These are phyloP conservation scores for Corythoichthys intestinalis DNA, from an alignment of 2,113 vertebrate genomes.

Conservation along the genomic window DNA sequence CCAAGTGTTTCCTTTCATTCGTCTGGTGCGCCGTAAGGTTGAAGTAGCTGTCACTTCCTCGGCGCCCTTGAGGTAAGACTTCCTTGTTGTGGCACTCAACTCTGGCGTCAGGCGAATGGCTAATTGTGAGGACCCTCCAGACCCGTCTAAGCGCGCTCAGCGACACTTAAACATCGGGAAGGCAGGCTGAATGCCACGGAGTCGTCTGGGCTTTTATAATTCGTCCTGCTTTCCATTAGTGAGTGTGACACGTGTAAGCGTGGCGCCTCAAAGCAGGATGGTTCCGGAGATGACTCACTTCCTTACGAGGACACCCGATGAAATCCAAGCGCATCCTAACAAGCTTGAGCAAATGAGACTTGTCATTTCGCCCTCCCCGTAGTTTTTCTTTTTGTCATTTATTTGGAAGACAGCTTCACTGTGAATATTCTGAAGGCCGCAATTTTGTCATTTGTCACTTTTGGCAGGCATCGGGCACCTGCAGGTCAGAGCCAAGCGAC, in stretches of 20 bases:
- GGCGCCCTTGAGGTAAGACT: conserved; percentile 42
- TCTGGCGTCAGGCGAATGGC: conserved; percentile 43
- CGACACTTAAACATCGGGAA: conserved; percentile 15
- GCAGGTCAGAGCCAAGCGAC: conserved; percentile 61
- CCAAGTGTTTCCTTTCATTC: conserved; percentile 29
- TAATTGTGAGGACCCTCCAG: conserved; percentile 44
- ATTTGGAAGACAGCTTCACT: conserved; percentile 29
- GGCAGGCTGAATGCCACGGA: conserved; percentile 11
- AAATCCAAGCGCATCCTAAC: conserved; percentile 31
- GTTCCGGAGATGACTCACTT: conserved; percentile 35
- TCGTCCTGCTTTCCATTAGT: conserved; percentile 17
- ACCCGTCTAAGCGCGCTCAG: conserved; percentile 21
- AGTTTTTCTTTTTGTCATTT: conserved; percentile 12
- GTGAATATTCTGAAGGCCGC: conserved; percentile 42
- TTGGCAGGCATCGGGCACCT: conserved; percentile 51
- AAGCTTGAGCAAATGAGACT: conserved; percentile 31
- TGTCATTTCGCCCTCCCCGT: conserved; percentile 29
- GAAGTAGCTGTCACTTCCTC: conserved; percentile 46
- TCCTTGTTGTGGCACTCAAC: conserved; percentile 44
- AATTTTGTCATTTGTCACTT: conserved; percentile 60
- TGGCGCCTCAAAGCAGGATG: conserved; percentile 4
- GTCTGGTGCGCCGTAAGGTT: conserved; percentile 39
- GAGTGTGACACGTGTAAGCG: conserved; percentile 18
- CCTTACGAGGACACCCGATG: conserved; percentile 8
- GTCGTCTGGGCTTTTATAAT: conserved; percentile 21